These are phyloP conservation scores for Bostrychus sinensis DNA, from an alignment of 2,113 vertebrate genomes.

Conservation along the genomic window DNA sequence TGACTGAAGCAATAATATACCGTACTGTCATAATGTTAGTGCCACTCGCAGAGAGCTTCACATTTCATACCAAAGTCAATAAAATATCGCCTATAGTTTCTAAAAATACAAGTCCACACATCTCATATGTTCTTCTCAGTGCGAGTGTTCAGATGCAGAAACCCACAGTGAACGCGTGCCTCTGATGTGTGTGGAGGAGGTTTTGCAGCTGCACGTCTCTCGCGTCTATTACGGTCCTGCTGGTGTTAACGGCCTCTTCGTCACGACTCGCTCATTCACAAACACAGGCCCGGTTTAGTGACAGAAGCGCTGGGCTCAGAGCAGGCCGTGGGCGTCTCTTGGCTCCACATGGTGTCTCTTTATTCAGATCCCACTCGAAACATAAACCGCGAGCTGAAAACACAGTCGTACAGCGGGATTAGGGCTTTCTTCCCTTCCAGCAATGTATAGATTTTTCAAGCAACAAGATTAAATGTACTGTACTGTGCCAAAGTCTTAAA, in stretches of 20 bases:
- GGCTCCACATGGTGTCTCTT: slow-evolving; percentile 45
- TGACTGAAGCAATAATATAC: too few species aligned
- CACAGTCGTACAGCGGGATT: slow-evolving; percentile 50
- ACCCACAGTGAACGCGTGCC: slow-evolving; percentile 27
- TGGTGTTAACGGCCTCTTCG: slow-evolving; percentile 67
- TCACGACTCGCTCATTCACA: slow-evolving; percentile 77
- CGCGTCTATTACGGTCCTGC: slow-evolving; percentile 65
- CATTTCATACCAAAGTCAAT: too few species aligned
- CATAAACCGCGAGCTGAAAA: slow-evolving; percentile 31
- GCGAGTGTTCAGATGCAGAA: slow-evolving; percentile 23
- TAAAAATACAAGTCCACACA: too few species aligned
- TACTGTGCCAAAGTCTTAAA: too few species aligned
- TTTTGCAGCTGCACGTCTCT: slow-evolving; percentile 73
- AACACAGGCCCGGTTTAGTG: slow-evolving; percentile 62
- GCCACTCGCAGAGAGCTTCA: too few species aligned
- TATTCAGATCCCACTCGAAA: slow-evolving; percentile 46
- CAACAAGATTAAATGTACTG: too few species aligned
- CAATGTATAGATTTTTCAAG: too few species aligned
- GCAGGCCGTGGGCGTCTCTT: slow-evolving; percentile 59
- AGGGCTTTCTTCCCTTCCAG: too few species aligned
- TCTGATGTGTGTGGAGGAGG: slow-evolving; percentile 50
- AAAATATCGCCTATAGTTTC: too few species aligned
- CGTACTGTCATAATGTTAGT: too few species aligned
- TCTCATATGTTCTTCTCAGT: too few species aligned
- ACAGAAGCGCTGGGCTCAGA: slow-evolving; percentile 59